phyloP scores from a whole-genome alignment of 2,113 vertebrate genomes.

The Hystrix cristata region DNA sequence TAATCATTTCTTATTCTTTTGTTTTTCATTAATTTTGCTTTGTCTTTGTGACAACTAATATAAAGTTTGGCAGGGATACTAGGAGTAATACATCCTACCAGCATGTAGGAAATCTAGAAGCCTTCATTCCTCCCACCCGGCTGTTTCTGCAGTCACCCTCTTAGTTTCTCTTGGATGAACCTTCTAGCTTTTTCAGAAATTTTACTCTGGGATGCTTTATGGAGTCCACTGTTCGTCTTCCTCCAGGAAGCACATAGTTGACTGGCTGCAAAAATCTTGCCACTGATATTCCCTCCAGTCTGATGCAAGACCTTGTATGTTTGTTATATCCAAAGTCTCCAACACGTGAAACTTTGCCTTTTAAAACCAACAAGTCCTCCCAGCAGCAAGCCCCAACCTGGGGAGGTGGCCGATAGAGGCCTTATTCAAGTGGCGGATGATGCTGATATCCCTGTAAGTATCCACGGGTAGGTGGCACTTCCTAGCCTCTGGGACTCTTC shows the following conservation, averaged over 20 bases:
- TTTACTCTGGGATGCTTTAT: neutral
- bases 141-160: neutral
- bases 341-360: neutral
- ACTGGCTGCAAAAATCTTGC: neutral
- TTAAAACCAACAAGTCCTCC: neutral
- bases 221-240: neutral
- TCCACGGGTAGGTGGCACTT: no score
- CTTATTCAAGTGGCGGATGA: neutral
- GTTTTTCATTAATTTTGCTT: neutral
- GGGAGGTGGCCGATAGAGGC: neutral
- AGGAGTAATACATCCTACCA: neutral
- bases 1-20: conserved; percentile 15
- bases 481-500: no score
- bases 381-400: neutral
- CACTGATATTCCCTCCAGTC: neutral
- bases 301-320: neutral
- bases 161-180: neutral
- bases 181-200: neutral
- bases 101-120: neutral
- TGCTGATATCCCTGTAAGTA: neutral
- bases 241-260: no score
- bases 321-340: neutral
- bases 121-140: neutral
- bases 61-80: neutral
- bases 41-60: neutral